These are phyloP conservation scores for Cherax destructor DNA, from an alignment of 1,140 invertebrate genomes.

Conservation along the genomic window DNA sequence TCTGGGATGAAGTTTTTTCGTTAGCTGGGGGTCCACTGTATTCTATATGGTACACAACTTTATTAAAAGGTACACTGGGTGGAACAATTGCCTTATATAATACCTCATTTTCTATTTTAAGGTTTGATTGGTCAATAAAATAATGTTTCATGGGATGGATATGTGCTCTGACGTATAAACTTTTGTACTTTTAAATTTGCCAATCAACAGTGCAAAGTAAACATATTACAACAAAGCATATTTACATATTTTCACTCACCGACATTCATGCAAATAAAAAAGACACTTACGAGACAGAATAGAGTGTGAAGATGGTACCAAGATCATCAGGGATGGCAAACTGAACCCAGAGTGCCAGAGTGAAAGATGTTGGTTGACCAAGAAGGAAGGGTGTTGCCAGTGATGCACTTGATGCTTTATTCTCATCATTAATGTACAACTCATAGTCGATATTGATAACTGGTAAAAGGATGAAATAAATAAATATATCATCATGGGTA, in stretches of 20 bases:
- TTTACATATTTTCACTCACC: not conserved
- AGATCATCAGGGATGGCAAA: constrained; percentile 92
- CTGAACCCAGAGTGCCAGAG: constrained; percentile 96
- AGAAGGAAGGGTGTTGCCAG: constrained; percentile 93
- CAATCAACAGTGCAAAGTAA: too few relatives aligned
- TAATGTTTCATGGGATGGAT: too few relatives aligned
- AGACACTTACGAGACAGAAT: constrained; percentile 84
- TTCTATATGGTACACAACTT: too few relatives aligned
- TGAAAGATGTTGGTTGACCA: constrained; percentile 85
- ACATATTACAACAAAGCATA: not conserved
- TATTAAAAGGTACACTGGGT: too few relatives aligned
- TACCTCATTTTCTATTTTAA: too few relatives aligned
- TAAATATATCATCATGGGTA: not conserved
- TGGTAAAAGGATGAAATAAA: constrained; percentile 76
- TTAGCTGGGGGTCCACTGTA: too few relatives aligned
- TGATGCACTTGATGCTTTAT: constrained; percentile 87
- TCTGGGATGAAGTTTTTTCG: too few relatives aligned
- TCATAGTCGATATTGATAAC: constrained; percentile 97
- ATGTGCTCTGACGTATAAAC: too few relatives aligned
- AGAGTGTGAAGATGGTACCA: constrained; percentile 95
- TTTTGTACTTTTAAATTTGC: too few relatives aligned
- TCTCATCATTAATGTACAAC: constrained; percentile 92
- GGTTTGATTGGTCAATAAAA: too few relatives aligned
- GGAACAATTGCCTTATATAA: too few relatives aligned
- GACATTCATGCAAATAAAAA: too few relatives aligned